Conservation (phyloP, 2,797 vertebrate species). For the Monodelphis domestica region DNA sequence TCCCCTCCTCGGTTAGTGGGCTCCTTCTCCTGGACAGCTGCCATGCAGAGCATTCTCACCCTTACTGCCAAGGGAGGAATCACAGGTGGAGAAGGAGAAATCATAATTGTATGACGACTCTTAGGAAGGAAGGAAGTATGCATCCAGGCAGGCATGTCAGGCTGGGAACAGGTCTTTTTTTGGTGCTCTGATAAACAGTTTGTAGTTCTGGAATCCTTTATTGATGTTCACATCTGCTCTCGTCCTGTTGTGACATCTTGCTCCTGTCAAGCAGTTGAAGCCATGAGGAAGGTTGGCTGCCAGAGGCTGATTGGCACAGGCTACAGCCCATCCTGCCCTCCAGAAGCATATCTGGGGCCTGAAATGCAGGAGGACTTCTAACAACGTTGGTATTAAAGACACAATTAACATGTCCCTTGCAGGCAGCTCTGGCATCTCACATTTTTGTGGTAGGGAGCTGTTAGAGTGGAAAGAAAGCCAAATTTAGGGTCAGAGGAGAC, state of each 20-base stretch:
- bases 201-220: constrained; percentile 67
- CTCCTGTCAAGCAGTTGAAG: not conserved
- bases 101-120: constrained; percentile 27
- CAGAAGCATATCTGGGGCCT: not conserved
- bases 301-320: not conserved
- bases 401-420: fast-evolving
- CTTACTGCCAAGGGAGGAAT: constrained; percentile 78
- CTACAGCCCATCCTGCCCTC: not conserved
- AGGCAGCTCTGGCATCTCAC: fast-evolving
- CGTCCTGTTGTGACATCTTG: constrained; percentile 5
- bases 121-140: constrained; percentile 65
- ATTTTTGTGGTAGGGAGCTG: not conserved
- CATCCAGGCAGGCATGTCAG: not conserved
- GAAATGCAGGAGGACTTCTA: not conserved
- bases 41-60: constrained; percentile 83
- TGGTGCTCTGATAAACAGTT: constrained; percentile 56
- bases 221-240: constrained; percentile 52
- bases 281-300: not conserved
- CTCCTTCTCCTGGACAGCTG: constrained; percentile 83
- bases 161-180: constrained; percentile 51
- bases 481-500: not conserved
- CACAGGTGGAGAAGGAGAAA: constrained; percentile 24
- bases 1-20: constrained; percentile 82
- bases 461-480: not conserved
- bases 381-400: not conserved